Evolutionary conservation across 2,797 vertebrate genomes (phyloP), one percentile per base, ranked within the genome.

Genomic region (Nothura maculosa): DNA sequence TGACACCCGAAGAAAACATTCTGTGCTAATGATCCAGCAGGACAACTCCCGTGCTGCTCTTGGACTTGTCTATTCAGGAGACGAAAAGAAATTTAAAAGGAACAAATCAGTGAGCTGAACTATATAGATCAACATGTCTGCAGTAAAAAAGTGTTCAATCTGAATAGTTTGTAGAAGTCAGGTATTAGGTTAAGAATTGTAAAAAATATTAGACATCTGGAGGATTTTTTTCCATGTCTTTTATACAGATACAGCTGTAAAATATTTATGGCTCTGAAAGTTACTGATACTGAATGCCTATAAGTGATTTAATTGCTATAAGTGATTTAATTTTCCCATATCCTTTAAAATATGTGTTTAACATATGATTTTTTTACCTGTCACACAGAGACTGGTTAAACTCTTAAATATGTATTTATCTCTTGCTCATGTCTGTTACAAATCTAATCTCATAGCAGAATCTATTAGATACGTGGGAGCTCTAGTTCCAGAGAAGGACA

Each of bases 161-260:
- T 63, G 45, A 68, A 50, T 69, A 88, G 14, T 34, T 78, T 10
- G 7, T 45, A 27, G 16, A 66, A 63, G 14, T 40, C 16, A 36
- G 19, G 22, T 70, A 22, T 58, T 55, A 61, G 10, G 20, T 61
- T 52, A 68, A 1, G 1, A 43, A 15, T 75, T 62, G 63, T 1
- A 81, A 25, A 50, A 83, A 67, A 28, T 62, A 42, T 36, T 75
- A 61, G 36, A 25, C 18, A 28, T 18, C 19, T 62, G 10, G 38
- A 38, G 38, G 38, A 54, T 60, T 24, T 45, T 10, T n/a, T 50
- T 24, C 12, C 38, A 38, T 38, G 38, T 38, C 38, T 67, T 16
- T 48, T 62, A 50, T 52, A 67, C 0, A 0, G 2, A 1, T 25
- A 24, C 17, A 34, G 32, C 34, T 64, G 5, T 15, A n/a, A 48